Conservation (phyloP, 2,797 vertebrate genomes). For the Alectoris magna region DNA sequence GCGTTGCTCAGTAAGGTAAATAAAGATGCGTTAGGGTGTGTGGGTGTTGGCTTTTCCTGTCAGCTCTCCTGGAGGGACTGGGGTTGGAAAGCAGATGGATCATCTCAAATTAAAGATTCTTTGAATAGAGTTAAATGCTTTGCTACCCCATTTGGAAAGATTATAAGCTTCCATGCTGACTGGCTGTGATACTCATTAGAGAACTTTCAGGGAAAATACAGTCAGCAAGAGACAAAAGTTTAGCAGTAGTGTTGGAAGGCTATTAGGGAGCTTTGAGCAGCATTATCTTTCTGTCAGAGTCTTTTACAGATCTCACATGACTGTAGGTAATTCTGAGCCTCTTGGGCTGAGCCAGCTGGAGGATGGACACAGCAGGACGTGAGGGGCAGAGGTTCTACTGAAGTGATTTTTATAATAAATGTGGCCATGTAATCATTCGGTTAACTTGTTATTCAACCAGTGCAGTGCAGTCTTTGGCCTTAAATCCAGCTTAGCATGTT, state of each 20-base stretch:
- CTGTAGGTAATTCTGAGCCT: background rate
- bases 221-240: background rate
- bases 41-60: background rate
- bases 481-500: slow-evolving; percentile 58
- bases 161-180: background rate
- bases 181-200: slow-evolving; percentile 13
- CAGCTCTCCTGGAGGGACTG: background rate
- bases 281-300: background rate
- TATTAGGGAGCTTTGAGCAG: background rate
- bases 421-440: background rate
- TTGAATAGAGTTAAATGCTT: slow-evolving; percentile 12
- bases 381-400: background rate
- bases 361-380: background rate
- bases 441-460: slow-evolving; percentile 49
- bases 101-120: background rate
- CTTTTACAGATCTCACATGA: background rate
- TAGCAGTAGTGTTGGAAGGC: background rate
- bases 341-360: background rate
- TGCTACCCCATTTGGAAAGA: background rate
- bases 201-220: background rate
- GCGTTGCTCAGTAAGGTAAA: background rate
- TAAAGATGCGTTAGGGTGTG: background rate
- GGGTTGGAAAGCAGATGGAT: background rate
- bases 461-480: slow-evolving; percentile 27
- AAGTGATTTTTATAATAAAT: background rate